Percentiles rank a stretch among this genome's conserved stretches.
These are phyloP conservation scores for Penelope pileata DNA, from an alignment of 2,113 vertebrate genomes.

Conservation along the genomic window DNA sequence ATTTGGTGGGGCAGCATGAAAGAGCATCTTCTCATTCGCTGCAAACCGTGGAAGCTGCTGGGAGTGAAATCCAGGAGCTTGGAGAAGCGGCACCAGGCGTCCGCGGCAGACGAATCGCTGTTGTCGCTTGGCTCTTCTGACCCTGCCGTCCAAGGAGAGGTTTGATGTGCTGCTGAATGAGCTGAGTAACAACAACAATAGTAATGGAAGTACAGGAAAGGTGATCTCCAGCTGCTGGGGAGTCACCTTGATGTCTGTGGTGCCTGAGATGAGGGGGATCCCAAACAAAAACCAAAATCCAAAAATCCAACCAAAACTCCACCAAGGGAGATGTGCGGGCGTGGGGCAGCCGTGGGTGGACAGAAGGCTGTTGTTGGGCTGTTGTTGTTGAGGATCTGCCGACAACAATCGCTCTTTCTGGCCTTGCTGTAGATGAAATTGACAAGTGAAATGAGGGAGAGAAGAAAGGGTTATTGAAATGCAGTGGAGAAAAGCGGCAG, in stretches of 20 bases:
- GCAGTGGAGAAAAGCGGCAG: background rate
- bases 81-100: background rate
- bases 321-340: background rate
- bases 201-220: rapidly evolving
- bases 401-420: background rate
- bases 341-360: rapidly evolving
- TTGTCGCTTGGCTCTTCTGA: rapidly evolving
- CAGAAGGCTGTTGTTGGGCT: background rate
- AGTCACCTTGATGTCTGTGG: background rate
- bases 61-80: background rate
- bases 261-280: background rate
- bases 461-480: background rate
- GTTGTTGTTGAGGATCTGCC: background rate
- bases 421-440: background rate
- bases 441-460: background rate
- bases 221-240: background rate
- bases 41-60: background rate
- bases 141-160: rapidly evolving
- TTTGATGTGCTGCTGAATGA: background rate
- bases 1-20: background rate
- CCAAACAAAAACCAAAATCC: no score
- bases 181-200: background rate
- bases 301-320: background rate
- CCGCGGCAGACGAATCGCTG: rapidly evolving
- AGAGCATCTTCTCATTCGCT: rapidly evolving